phyloP scores from a whole-genome alignment of 2,888 invertebrate species.

The Eurytoma californica region DNA sequence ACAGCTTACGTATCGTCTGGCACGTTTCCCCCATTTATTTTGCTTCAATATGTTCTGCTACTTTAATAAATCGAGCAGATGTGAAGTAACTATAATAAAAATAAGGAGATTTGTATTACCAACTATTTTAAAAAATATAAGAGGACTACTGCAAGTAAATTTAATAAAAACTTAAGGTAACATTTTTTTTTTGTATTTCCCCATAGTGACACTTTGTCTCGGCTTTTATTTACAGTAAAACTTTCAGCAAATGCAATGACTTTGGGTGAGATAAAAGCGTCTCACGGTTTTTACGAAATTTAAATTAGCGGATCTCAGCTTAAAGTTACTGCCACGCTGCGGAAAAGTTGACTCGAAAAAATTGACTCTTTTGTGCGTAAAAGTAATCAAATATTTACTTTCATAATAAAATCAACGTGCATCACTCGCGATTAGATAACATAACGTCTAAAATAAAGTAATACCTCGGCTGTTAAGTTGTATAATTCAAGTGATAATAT shows the following conservation, averaged over 20 bases:
- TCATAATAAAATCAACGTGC: slow-evolving; percentile 19
- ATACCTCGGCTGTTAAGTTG: background rate
- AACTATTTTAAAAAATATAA: no score
- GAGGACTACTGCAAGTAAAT: no score
- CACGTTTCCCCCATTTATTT: no score
- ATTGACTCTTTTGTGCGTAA: background rate
- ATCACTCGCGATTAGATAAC: slow-evolving; percentile 25
- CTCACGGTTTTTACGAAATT: background rate
- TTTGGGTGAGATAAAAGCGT: background rate
- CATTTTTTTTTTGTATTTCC: no score
- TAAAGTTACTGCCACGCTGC: background rate
- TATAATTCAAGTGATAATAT: background rate
- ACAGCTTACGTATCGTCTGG: no score
- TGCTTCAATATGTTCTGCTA: no score
- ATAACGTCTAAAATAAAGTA: background rate
- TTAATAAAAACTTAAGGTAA: no score
- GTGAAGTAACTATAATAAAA: no score
- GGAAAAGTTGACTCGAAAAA: background rate
- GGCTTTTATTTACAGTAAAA: background rate
- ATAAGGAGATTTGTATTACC: no score
- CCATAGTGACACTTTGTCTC: no score
- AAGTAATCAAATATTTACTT: slow-evolving; percentile 38
- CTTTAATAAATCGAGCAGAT: no score
- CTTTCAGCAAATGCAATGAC: background rate
- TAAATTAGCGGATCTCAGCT: background rate